These are phyloP conservation scores for Trachelipus rathkii DNA, from an alignment of 1,140 invertebrate species.

Conservation along the genomic window DNA sequence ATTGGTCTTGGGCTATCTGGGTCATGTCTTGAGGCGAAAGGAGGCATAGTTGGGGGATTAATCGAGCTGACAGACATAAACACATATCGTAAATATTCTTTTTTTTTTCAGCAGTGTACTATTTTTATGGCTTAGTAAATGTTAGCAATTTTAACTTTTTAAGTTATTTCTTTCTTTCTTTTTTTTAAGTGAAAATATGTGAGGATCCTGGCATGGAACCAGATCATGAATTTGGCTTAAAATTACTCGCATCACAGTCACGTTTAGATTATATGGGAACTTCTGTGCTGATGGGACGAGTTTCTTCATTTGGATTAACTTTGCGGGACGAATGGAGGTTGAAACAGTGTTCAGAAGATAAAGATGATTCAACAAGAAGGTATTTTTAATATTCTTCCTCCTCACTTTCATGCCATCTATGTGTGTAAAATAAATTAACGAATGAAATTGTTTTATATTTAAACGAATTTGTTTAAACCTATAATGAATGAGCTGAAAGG, in stretches of 20 bases:
- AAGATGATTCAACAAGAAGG: conserved; percentile 44
- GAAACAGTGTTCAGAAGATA: conserved; percentile 48
- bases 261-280: conserved; percentile 95
- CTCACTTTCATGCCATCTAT: too few species aligned
- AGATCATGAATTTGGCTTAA: conserved; percentile 79
- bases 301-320: conserved; percentile 72
- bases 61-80: conserved; percentile 86
- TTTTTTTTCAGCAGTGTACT: conserved; percentile 14
- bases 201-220: conserved; percentile 86
- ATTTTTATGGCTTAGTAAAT: not conserved
- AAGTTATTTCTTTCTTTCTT: conserved; percentile 13
- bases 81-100: conserved; percentile 66
- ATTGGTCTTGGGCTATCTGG: conserved; percentile 80
- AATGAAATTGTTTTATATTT: too few species aligned
- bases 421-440: too few species aligned
- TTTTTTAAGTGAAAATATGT: conserved; percentile 66
- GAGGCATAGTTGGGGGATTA: conserved; percentile 90
- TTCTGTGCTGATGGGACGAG: conserved; percentile 78
- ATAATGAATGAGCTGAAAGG: too few species aligned
- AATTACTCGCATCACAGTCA: conserved; percentile 77
- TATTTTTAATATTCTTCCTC: conserved; percentile 19
- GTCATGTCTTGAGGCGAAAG: conserved; percentile 88
- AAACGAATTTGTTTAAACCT: too few species aligned
- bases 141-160: conserved; percentile 11
- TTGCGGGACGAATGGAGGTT: conserved; percentile 80